Evolutionary conservation across 2,113 vertebrate genomes (phyloP).

Genomic region (Gasterosteus aculeatus): DNA sequence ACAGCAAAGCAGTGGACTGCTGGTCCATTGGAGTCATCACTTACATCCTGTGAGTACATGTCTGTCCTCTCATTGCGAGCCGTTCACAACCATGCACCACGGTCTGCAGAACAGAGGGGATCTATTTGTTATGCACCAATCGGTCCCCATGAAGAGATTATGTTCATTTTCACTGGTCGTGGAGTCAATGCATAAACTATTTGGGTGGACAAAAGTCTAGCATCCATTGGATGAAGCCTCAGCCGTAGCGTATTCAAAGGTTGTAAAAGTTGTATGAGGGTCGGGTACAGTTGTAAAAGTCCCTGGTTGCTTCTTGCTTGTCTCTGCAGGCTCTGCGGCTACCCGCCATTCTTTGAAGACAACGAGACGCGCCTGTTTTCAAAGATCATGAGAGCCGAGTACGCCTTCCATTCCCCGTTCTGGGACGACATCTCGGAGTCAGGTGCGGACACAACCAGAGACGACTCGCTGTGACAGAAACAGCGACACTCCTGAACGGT

Average conservation of each 20-base stretch:
- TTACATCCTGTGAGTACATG: slow-evolving; percentile 91
- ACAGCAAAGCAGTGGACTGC: slow-evolving; percentile 96
- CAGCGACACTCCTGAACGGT: neutral
- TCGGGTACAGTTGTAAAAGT: neutral
- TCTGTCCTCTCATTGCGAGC: neutral
- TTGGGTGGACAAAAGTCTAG: neutral
- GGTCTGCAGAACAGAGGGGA: neutral
- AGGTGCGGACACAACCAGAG: slow-evolving; percentile 76
- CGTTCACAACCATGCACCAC: neutral
- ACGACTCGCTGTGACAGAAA: neutral
- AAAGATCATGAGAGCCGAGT: slow-evolving; percentile 93
- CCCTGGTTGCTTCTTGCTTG: neutral
- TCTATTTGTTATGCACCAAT: neutral
- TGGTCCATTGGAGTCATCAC: slow-evolving; percentile 98
- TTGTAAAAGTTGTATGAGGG: neutral
- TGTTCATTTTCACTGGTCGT: neutral
- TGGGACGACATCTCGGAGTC: slow-evolving; percentile 96
- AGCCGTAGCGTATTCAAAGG: neutral
- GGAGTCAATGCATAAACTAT: no score
- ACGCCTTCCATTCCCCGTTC: slow-evolving; percentile 92
- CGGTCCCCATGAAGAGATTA: neutral
- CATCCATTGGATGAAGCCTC: neutral
- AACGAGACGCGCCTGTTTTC: slow-evolving; percentile 90
- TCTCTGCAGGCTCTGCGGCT: slow-evolving; percentile 88
- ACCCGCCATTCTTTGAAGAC: slow-evolving; percentile 95